Evolutionary conservation across 1,140 invertebrate species (phyloP).

Genomic region (Drosophila jambulina): DNA sequence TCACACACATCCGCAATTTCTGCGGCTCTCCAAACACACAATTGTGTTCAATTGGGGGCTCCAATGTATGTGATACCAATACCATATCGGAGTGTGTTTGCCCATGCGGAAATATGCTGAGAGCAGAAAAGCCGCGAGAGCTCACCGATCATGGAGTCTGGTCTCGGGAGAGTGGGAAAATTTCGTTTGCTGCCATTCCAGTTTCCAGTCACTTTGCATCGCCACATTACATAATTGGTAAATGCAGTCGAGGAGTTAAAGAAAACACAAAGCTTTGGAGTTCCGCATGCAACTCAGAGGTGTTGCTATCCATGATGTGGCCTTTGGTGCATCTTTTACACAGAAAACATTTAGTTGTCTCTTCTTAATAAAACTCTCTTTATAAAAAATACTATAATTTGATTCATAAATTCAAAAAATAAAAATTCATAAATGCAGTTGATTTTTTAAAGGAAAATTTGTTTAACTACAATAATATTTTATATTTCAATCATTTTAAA

Average conservation of each 20-base stretch:
- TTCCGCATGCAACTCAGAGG: slow-evolving; percentile 65
- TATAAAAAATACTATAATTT: too few relatives aligned
- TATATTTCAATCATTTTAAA: neutral
- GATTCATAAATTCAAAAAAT: too few relatives aligned
- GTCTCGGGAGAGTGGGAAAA: slow-evolving; percentile 14
- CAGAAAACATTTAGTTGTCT: neutral
- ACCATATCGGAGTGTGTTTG: slow-evolving; percentile 9
- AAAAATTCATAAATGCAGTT: neutral
- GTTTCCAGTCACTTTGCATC: slow-evolving; percentile 63
- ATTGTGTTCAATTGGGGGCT: slow-evolving; percentile 11
- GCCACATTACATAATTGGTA: slow-evolving; percentile 60
- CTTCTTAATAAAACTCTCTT: too few relatives aligned
- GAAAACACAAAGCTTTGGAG: slow-evolving; percentile 12
- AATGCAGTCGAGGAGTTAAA: slow-evolving; percentile 22
- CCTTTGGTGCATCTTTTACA: slow-evolving; percentile 4
- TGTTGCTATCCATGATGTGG: slow-evolving; percentile 1
- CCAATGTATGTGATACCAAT: neutral
- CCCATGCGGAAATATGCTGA: slow-evolving; percentile 61
- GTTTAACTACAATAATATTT: neutral
- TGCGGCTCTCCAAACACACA: slow-evolving; percentile 28
- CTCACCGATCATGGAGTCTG: slow-evolving; percentile 2
- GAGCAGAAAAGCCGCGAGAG: slow-evolving; percentile 17
- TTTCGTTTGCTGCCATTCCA: slow-evolving; percentile 31
- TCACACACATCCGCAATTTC: slow-evolving; percentile 22
- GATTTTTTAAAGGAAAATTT: neutral